Conservation (phyloP, 2,797 vertebrate species). For the Geotrypetes seraphini region DNA sequence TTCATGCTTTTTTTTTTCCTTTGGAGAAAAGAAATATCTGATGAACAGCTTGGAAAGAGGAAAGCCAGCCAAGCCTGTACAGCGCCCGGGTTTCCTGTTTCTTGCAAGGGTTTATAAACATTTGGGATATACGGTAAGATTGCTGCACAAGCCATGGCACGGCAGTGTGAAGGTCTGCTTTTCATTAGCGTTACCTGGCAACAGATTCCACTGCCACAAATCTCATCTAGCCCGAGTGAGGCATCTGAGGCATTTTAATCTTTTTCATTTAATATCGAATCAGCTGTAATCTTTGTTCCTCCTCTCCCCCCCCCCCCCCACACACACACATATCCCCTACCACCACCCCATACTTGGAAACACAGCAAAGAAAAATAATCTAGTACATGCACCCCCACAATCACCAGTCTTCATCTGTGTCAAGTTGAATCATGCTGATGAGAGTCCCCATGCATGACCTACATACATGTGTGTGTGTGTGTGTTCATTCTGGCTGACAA, state of each 20-base stretch:
- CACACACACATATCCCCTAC: no score
- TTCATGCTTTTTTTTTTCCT: background rate
- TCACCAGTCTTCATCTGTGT: slow-evolving; percentile 12
- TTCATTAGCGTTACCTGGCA: slow-evolving; percentile 52
- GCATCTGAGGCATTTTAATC: slow-evolving; percentile 34
- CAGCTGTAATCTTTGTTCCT: slow-evolving; percentile 39
- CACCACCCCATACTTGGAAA: no score
- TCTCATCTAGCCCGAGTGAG: slow-evolving; percentile 49
- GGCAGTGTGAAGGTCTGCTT: slow-evolving; percentile 46
- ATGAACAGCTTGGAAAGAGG: slow-evolving; percentile 10
- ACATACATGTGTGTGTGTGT: slow-evolving; percentile 14
- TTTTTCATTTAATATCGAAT: slow-evolving; percentile 39
- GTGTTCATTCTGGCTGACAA: slow-evolving; percentile 28
- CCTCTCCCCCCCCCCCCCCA: no score
- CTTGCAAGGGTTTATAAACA: slow-evolving; percentile 48
- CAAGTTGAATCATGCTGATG: slow-evolving; percentile 16
- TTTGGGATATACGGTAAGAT: slow-evolving; percentile 33
- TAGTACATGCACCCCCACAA: accelerated
- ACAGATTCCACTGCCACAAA: slow-evolving; percentile 50
- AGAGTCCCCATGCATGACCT: slow-evolving; percentile 28
- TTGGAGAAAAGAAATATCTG: background rate
- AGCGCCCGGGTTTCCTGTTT: slow-evolving; percentile 32
- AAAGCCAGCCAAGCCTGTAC: slow-evolving; percentile 21
- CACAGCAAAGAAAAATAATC: slow-evolving; percentile 23
- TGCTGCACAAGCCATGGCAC: slow-evolving; percentile 29